These are phyloP conservation scores for Metalampra italica DNA, from an alignment of 2,888 invertebrate species.

Conservation along the genomic window DNA sequence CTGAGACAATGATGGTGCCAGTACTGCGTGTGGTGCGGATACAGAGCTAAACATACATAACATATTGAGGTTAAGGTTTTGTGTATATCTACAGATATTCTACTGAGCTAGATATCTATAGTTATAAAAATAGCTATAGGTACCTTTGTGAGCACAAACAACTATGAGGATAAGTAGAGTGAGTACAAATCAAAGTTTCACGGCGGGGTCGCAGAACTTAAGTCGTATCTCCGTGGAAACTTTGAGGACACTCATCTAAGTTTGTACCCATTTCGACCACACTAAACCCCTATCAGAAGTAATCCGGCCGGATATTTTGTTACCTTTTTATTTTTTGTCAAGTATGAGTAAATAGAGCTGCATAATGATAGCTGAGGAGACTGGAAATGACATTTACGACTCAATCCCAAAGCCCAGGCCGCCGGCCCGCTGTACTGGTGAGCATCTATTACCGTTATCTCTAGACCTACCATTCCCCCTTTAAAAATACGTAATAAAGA, in stretches of 20 bases:
- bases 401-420: slow-evolving; percentile 70
- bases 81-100: too few relatives aligned
- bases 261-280: slow-evolving; percentile 40
- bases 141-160: background rate
- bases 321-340: slow-evolving; percentile 44
- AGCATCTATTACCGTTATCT: slow-evolving; percentile 54
- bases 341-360: slow-evolving; percentile 61
- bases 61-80: too few relatives aligned
- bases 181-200: background rate
- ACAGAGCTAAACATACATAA: background rate
- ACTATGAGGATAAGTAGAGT: background rate
- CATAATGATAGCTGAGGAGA: slow-evolving; percentile 60
- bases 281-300: slow-evolving; percentile 41
- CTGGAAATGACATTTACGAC: slow-evolving; percentile 75
- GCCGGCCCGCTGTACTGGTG: slow-evolving; percentile 52
- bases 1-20: slow-evolving; percentile 1
- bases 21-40: background rate
- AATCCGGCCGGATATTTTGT: slow-evolving; percentile 47
- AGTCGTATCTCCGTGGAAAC: slow-evolving; percentile 34
- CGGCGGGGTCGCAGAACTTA: slow-evolving; percentile 40
- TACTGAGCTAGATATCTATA: too few relatives aligned
- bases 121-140: background rate
- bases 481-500: slow-evolving; percentile 15
- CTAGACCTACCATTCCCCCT: slow-evolving; percentile 42
- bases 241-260: slow-evolving; percentile 47